Conservation (phyloP, 2,797 vertebrate species). For the Mycteria americana region DNA sequence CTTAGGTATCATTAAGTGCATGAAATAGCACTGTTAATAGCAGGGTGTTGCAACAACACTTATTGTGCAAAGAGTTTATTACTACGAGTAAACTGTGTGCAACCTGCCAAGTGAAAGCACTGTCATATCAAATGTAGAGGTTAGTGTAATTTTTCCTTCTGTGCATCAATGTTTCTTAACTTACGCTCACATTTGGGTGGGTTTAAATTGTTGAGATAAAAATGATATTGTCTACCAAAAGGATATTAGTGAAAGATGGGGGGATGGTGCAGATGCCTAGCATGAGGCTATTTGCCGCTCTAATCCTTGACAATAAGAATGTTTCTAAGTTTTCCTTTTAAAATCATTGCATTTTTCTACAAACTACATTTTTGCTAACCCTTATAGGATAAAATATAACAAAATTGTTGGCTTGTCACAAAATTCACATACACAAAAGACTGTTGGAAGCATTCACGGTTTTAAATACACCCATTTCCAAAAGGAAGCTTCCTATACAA, state of each 20-base stretch:
- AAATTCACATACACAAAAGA: conserved; percentile 12
- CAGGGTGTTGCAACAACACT: conserved; percentile 4
- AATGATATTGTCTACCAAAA: background rate
- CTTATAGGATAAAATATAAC: background rate
- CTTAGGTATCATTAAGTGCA: background rate
- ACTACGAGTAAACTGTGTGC: background rate
- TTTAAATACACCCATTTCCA: background rate
- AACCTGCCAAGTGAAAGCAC: background rate
- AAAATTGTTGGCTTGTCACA: conserved; percentile 1
- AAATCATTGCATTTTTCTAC: background rate
- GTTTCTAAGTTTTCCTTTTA: background rate
- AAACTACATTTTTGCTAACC: background rate
- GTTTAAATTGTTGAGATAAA: background rate
- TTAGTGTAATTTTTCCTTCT: background rate
- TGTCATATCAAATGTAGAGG: background rate
- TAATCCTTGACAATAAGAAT: background rate
- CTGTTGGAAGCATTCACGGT: background rate
- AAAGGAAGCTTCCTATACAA: background rate
- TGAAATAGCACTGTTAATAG: conserved; percentile 41
- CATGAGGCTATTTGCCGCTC: background rate
- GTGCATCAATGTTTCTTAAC: background rate
- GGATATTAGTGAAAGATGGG: background rate
- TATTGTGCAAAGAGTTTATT: background rate
- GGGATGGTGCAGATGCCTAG: background rate
- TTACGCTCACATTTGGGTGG: background rate